These are phyloP conservation scores for Dendrophyllia cribrosa DNA, from an alignment of 64 coral and sea anemone species.

Conservation along the genomic window DNA sequence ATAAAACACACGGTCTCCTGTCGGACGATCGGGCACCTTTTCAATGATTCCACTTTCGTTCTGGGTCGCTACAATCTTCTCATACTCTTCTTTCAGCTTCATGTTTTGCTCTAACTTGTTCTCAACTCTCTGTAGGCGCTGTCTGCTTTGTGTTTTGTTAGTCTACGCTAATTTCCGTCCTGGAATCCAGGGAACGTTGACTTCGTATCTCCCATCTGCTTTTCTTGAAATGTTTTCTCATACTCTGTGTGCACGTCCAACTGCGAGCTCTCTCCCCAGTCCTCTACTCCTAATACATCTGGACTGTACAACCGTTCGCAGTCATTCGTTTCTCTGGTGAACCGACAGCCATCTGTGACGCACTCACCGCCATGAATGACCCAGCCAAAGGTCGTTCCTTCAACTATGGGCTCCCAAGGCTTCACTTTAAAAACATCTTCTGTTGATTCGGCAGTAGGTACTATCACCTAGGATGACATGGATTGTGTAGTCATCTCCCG, in stretches of 20 bases:
- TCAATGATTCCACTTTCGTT: too few relatives aligned
- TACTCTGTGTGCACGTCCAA: slow-evolving; percentile 9
- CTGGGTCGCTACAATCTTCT: too few relatives aligned
- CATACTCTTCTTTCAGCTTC: too few relatives aligned
- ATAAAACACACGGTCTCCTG: too few relatives aligned
- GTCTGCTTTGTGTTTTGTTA: slow-evolving; percentile 17
- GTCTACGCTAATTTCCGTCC: background rate
- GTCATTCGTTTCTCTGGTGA: slow-evolving; percentile 13
- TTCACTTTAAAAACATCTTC: slow-evolving; percentile 49
- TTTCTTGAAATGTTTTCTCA: background rate
- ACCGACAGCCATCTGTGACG: background rate
- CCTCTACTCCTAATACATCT: slow-evolving; percentile 48
- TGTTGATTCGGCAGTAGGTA: slow-evolving; percentile 48
- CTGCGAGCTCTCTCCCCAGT: slow-evolving; percentile 19
- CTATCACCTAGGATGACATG: slow-evolving; percentile 31
- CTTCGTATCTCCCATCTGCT: slow-evolving; percentile 15
- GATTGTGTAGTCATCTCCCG: slow-evolving; percentile 46
- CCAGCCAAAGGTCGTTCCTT: slow-evolving; percentile 42
- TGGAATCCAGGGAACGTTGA: slow-evolving; percentile 9
- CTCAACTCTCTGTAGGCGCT: slow-evolving; percentile 15
- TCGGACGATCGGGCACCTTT: too few relatives aligned
- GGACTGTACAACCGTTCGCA: slow-evolving; percentile 20
- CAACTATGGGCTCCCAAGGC: background rate
- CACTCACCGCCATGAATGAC: slow-evolving; percentile 47
- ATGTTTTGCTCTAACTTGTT: too few relatives aligned